A percentile compares a stretch with the other conserved stretches of the same genome.
phyloP scores from a whole-genome alignment of 23 tunicate species.

The Aplidium turbinatum region DNA sequence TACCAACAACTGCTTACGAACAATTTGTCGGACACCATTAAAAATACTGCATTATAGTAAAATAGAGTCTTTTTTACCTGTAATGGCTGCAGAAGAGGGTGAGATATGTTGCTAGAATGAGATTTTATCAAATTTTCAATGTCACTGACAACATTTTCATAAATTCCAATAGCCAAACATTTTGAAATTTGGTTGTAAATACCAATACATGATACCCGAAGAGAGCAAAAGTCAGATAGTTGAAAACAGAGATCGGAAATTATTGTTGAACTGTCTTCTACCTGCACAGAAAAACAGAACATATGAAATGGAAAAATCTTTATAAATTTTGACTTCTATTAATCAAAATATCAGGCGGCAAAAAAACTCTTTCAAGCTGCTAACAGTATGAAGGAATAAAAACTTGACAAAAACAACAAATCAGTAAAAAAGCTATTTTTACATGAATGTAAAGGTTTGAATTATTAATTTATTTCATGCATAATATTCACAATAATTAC shows the following conservation, averaged over 20 bases:
- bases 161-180: not conserved
- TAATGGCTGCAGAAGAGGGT: not conserved
- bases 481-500: not conserved
- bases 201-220: conserved; percentile 47
- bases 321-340: not conserved
- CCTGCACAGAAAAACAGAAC: not conserved
- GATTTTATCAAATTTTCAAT: not conserved
- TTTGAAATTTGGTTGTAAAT: conserved; percentile 49
- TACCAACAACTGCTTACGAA: too few species aligned
- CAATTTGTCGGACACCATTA: not conserved
- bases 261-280: not conserved
- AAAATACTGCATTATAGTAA: not conserved
- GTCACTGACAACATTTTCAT: not conserved
- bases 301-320: not conserved
- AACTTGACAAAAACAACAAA: not conserved
- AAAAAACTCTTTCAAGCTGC: too few species aligned
- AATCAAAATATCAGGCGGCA: not conserved
- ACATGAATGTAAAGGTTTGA: too few species aligned
- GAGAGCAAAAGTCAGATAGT: conserved; percentile 57
- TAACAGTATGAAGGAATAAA: too few species aligned
- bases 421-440: not conserved
- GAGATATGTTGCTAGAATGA: not conserved
- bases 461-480: not conserved
- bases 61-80: not conserved
- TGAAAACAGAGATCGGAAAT: conserved; percentile 27